Conservation (phyloP, 2,113 vertebrate genomes). For the Ammodytes dubius region DNA sequence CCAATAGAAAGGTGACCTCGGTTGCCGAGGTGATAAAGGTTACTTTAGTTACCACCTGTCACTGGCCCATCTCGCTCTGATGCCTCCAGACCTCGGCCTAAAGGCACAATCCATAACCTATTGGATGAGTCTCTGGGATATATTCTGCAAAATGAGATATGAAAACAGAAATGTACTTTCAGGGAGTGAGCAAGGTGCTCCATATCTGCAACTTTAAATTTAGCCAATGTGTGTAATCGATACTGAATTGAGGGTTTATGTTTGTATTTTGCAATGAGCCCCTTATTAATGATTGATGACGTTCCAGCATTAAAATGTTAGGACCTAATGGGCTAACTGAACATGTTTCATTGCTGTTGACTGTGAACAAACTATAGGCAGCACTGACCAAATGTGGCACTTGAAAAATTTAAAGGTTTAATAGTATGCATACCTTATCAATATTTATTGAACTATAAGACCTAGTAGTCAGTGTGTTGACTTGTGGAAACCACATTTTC, state of each 20-base stretch:
- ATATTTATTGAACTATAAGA: neutral
- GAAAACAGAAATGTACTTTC: slow-evolving; percentile 64
- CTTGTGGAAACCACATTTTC: slow-evolving; percentile 34
- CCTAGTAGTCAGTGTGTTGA: neutral
- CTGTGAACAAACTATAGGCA: neutral
- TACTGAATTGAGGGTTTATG: neutral
- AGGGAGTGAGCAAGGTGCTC: slow-evolving; percentile 38
- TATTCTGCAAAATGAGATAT: slow-evolving; percentile 74
- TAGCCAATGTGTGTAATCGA: neutral
- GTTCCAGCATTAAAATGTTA: neutral
- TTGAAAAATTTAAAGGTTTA: neutral
- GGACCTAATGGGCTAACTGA: neutral
- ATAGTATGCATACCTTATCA: neutral
- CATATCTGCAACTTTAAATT: slow-evolving; percentile 8
- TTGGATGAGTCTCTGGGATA: slow-evolving; percentile 67
- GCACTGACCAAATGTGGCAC: neutral
- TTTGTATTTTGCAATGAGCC: neutral
- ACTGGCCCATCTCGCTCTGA: slow-evolving; percentile 64
- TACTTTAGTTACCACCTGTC: slow-evolving; percentile 78
- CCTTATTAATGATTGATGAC: neutral
- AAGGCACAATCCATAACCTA: slow-evolving; percentile 74
- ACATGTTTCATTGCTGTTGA: neutral
- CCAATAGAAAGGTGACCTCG: slow-evolving; percentile 73
- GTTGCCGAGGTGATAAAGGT: slow-evolving; percentile 77
- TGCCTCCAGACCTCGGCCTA: slow-evolving; percentile 66